Conservation (phyloP, 2,888 invertebrate genomes). For the Troilus luridus region DNA sequence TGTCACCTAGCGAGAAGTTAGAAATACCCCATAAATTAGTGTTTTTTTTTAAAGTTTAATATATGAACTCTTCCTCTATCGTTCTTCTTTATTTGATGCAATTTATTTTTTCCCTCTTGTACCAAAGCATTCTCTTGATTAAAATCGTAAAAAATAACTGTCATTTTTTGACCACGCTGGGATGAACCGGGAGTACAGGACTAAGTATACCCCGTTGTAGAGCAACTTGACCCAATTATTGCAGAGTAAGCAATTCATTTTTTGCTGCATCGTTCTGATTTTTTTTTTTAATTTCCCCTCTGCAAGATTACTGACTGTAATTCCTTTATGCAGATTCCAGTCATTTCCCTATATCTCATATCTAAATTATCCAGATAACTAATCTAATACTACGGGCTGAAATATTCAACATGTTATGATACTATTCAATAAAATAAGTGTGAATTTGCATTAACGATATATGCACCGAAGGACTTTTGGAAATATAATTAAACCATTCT, state of each 20-base stretch:
- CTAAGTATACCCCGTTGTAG: not conserved
- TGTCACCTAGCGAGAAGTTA: not conserved
- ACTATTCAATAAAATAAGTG: too few species aligned
- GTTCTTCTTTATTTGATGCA: slow-evolving; percentile 44
- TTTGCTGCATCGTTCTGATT: not conserved
- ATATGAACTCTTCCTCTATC: slow-evolving; percentile 1
- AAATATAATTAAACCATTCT: too few species aligned
- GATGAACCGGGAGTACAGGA: not conserved
- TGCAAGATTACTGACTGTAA: not conserved
- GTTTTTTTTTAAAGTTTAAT: slow-evolving; percentile 18
- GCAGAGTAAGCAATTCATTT: slow-evolving; percentile 9
- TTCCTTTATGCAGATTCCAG: not conserved
- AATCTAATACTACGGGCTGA: not conserved
- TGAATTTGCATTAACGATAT: too few species aligned
- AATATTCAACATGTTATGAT: not conserved
- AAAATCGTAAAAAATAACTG: slow-evolving; percentile 45
- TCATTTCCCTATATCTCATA: not conserved
- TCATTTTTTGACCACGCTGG: slow-evolving; percentile 26
- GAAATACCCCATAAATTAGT: not conserved
- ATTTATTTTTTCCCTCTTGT: slow-evolving; percentile 18
- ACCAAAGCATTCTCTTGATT: slow-evolving; percentile 22
- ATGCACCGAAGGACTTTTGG: too few species aligned
- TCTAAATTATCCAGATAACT: not conserved
- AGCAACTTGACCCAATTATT: slow-evolving; percentile 8
- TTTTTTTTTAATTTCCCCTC: not conserved